Conservation (phyloP, 1,140 invertebrate genomes). For the Drosophila tristis region DNA sequence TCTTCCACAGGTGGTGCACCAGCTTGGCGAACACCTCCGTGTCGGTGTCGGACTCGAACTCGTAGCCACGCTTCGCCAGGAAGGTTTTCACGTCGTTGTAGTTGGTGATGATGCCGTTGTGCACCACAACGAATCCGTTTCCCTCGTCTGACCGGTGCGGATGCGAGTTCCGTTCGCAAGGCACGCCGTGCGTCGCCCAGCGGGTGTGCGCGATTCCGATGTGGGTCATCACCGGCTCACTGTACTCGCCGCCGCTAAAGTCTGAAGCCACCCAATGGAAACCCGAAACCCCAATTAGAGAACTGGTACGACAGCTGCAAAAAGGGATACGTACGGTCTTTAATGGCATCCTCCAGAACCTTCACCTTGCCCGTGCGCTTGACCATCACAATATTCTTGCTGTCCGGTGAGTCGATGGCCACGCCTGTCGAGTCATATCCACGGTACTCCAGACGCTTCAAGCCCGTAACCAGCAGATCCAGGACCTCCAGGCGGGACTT, state of each 20-base stretch:
- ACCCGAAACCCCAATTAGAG: not conserved
- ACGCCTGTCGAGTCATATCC: slow-evolving; percentile 99
- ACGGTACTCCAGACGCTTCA: slow-evolving; percentile 98
- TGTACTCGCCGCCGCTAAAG: slow-evolving; percentile 72
- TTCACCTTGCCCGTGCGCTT: slow-evolving; percentile 98
- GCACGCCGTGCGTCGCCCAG: slow-evolving; percentile 99
- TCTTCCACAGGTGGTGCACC: slow-evolving; percentile 95
- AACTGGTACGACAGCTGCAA: not conserved
- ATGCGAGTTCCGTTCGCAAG: slow-evolving; percentile 96
- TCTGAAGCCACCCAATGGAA: slow-evolving; percentile 23
- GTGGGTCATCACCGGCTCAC: slow-evolving; percentile 87
- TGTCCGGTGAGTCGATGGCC: slow-evolving; percentile 93
- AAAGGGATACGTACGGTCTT: slow-evolving; percentile 72
- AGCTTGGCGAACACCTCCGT: slow-evolving; percentile 99
- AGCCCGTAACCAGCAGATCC: slow-evolving; percentile 96
- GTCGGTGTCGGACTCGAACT: slow-evolving; percentile 99
- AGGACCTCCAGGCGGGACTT: slow-evolving; percentile 96
- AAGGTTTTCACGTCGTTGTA: slow-evolving; percentile 99
- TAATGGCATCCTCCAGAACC: slow-evolving; percentile 94
- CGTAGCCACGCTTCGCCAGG: slow-evolving; percentile 94
- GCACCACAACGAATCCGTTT: slow-evolving; percentile 97
- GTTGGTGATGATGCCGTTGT: slow-evolving; percentile 99
- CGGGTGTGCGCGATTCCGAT: slow-evolving; percentile 99
- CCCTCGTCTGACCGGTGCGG: slow-evolving; percentile 96
- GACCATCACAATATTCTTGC: slow-evolving; percentile 93